Percentiles rank a stretch among this genome's conserved stretches.
Conservation (phyloP, 2,113 vertebrate species). For the Halichoeres trimaculatus region DNA sequence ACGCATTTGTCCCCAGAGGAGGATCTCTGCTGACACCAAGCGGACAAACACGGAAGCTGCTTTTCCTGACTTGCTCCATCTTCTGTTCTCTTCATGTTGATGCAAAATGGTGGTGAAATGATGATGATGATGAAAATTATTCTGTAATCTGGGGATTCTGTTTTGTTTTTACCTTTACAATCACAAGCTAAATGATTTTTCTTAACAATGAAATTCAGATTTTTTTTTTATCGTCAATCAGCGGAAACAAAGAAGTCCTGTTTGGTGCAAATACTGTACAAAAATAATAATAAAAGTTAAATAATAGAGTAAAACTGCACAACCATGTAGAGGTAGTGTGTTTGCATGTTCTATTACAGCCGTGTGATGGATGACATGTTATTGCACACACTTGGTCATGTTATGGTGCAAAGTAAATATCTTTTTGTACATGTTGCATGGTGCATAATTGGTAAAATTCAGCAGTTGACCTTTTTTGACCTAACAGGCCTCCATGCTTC, state of each 20-base stretch:
- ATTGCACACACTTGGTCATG: no score
- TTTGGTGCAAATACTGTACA: no score
- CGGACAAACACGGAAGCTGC: conserved; percentile 37
- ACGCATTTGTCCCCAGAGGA: conserved; percentile 38
- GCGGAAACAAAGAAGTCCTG: no score
- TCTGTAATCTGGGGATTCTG: neutral
- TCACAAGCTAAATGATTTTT: neutral
- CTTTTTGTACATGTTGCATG: no score
- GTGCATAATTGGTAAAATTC: no score
- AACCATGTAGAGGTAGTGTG: no score
- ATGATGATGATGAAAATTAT: neutral
- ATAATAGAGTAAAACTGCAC: no score
- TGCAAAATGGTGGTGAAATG: conserved; percentile 46
- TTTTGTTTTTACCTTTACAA: neutral
- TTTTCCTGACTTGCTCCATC: conserved; percentile 13
- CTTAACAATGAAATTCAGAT: neutral
- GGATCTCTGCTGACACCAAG: conserved; percentile 63
- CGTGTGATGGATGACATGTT: no score
- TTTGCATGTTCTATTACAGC: no score
- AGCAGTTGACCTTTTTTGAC: conserved; percentile 9
- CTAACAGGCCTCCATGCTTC: neutral
- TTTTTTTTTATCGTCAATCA: neutral
- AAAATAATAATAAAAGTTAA: no score
- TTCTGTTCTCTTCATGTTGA: conserved; percentile 2
- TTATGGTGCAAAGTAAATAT: no score